Base-by-base conservation (phyloP, 2,797 vertebrate genomes). In the Enteromius paludinosus region DNA sequence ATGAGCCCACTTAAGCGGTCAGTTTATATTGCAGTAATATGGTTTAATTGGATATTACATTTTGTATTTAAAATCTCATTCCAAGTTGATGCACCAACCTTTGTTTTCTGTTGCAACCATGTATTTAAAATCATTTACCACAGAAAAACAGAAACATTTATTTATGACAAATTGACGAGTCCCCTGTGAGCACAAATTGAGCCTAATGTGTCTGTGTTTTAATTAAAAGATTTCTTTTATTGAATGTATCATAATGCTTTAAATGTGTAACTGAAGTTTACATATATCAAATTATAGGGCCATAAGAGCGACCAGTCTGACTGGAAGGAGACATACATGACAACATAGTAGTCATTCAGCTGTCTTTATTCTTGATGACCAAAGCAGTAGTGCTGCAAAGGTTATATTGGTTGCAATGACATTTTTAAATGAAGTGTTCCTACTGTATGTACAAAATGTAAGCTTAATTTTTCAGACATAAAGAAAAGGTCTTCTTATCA, bases 241-340 rank as follows among this genome's bases (percentile, higher is more conserved):
- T 1, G 5, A 59, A 18, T 49, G 30, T 10, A 68, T 73, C 72
- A 52, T 72, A 10, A 73, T 41, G 33, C 5, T 23, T 28, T 15
- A 28, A 47, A 62, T 54, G 52, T 47, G 49, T 68, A 81, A 18
- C 43, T 49, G 25, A 54, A 54, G 76, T 75, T 75, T 79, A 41
- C 45, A 11, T 72, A 56, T 45, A 54, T 54, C 28, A 59, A 70
- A 59, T 43, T 47, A 52, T 65, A 78, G 68, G 38, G 43, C 69
- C 75, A 84, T 75, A 79, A 75, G 78, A 49, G 59, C 30, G 69
- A 84, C 47, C 68, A 78, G 61, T 80, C 65, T 84, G 28, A 45
- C 71, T 47, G 68, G 23, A 76, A 45, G 70, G n/a, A 11, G 20
- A 73, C n/a, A n/a, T n/a, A n/a, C 1, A 30, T 30, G 3, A 4